Evolutionary conservation across 2,113 vertebrate species (phyloP).

Genomic region (Oreochromis spilurus): DNA sequence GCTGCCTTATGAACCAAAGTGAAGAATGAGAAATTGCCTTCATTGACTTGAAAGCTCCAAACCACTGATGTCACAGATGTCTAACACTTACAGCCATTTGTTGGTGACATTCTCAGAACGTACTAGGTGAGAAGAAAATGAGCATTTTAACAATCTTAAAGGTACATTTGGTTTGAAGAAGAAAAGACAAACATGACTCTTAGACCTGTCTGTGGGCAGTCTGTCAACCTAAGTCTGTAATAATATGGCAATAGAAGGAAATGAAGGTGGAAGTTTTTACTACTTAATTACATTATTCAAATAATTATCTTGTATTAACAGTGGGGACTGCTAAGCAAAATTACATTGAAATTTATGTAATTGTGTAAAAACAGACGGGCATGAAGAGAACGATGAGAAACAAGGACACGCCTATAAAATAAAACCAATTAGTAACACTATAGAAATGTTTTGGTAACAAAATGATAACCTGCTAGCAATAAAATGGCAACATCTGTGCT

Average conservation of each 20-base stretch:
- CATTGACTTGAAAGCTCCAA: neutral
- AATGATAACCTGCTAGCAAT: accelerated
- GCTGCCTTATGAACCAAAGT: constrained; percentile 11
- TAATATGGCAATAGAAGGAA: neutral
- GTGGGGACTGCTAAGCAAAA: neutral
- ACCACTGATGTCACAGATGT: neutral
- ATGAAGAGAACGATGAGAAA: neutral
- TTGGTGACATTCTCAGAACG: neutral
- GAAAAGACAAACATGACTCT: neutral
- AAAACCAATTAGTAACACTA: neutral
- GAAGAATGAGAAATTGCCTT: constrained; percentile 12
- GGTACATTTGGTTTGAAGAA: neutral
- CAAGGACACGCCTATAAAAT: neutral
- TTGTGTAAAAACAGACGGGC: neutral
- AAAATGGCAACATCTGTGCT: neutral
- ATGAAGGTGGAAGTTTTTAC: neutral
- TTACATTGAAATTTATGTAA: neutral
- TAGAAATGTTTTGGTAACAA: neutral
- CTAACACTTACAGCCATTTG: neutral
- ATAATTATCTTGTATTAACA: neutral
- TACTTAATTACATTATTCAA: neutral
- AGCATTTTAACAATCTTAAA: neutral
- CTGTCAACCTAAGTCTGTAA: neutral
- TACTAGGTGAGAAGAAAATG: neutral
- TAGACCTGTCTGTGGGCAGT: neutral